Evolutionary conservation across 2,113 vertebrate species (phyloP), one percentile per base, ranked within the genome.

Genomic region (Microtus ochrogaster): DNA sequence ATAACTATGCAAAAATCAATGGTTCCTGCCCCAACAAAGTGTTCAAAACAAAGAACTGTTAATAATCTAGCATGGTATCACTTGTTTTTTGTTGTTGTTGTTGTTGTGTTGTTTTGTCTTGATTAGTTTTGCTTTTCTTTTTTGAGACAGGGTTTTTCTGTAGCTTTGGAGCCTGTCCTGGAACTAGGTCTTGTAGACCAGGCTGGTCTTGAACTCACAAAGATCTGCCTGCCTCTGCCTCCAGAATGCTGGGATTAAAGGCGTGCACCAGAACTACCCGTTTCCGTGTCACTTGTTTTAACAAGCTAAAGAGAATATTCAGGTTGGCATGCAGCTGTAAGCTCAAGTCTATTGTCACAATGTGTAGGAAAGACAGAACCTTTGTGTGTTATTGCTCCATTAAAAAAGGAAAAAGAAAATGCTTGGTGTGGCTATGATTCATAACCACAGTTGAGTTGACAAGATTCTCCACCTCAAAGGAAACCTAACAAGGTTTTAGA

Each of bases 11-110:
- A 94, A 79, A 94, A 61, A 96, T 94, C 93, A 84, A 41, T 77
- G 65, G 9, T 58, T 58, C 39, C 90, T 85, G 83, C 63, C 87
- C 93, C 79, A 55, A 44, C 33, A 90, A 93, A 70, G 87, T 58
- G 33, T 7, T 52, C 44, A 55, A 76, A 84, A 58, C 24, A 90
- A 89, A 78, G 89, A 86, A 89, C 68, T 47, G 70, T 72, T 95
- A 92, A 95, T 81, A 93, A 96, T 83, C 81, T 70, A 95, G 68
- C 87, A 47, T 55, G 17, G 17, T 52, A 86, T 74, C 73, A 52
- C 41, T 79, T 92, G 61, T 66, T 92, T 92, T 52, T 12, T 52
- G n/a, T n/a, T n/a, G n/a, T n/a, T n/a, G n/a, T n/a, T n/a, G n/a
- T n/a, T n/a, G n/a, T n/a, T n/a, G n/a, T 52, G 49, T 52, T 55